These are phyloP conservation scores for Daboia siamensis DNA, from an alignment of 2,113 vertebrate species.

Conservation along the genomic window DNA sequence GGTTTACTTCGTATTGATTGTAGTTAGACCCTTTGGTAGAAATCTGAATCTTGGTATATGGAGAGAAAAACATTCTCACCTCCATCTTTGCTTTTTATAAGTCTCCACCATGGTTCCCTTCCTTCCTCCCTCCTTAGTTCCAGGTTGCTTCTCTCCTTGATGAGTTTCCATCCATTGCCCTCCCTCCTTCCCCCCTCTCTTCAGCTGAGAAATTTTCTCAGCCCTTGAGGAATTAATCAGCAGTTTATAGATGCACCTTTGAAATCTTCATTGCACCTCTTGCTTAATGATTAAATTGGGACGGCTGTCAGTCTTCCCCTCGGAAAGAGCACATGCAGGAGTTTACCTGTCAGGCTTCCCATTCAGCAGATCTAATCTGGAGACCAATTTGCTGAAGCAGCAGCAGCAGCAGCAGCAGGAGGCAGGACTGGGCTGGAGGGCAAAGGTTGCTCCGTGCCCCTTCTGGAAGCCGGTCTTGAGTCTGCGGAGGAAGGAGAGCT, in stretches of 20 bases:
- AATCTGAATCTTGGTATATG: background rate
- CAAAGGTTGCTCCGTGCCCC: background rate
- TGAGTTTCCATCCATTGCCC: too few species aligned
- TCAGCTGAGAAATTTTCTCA: background rate
- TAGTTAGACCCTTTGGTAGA: background rate
- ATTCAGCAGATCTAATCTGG: constrained; percentile 13
- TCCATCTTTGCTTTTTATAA: background rate
- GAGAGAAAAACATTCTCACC: background rate
- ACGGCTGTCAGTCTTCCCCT: background rate
- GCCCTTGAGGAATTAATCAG: background rate
- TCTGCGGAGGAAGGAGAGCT: background rate
- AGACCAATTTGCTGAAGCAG: constrained; percentile 37
- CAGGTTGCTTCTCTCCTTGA: too few species aligned
- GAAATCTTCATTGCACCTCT: background rate
- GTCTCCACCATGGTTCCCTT: background rate
- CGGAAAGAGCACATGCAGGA: background rate
- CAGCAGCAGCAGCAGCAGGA: background rate
- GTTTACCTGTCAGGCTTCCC: background rate
- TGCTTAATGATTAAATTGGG: constrained; percentile 34
- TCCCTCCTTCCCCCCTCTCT: too few species aligned
- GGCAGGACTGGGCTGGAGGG: background rate
- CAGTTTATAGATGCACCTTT: constrained; percentile 11
- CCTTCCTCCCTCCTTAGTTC: too few species aligned
- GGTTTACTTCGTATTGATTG: background rate
- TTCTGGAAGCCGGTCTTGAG: background rate